Percentiles rank a stretch among this genome's conserved stretches.
phyloP scores from a whole-genome alignment of 2,113 vertebrate genomes.

The Pygoscelis adeliae region DNA sequence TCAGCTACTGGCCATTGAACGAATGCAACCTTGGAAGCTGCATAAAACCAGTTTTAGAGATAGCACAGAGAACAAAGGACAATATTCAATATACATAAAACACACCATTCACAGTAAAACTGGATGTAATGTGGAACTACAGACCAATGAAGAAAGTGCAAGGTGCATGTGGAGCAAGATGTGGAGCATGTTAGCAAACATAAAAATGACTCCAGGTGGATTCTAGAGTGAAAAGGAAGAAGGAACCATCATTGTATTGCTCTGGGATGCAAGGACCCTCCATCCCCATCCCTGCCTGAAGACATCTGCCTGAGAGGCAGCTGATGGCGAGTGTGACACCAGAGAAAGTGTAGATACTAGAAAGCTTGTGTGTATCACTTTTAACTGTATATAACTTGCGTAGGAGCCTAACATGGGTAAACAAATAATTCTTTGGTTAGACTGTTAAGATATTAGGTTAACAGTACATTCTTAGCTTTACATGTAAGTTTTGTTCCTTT shows the following conservation, averaged over 20 bases:
- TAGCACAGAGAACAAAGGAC: not conserved
- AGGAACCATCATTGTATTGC: not conserved
- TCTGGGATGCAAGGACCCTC: not conserved
- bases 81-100: not conserved
- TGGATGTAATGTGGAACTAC: not conserved
- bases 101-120: not conserved
- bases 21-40: not conserved
- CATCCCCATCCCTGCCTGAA: too few species aligned
- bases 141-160: not conserved
- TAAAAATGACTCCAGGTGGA: not conserved
- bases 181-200: not conserved
- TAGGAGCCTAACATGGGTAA: not conserved
- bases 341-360: not conserved
- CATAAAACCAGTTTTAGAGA: not conserved
- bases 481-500: not conserved
- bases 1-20: not conserved
- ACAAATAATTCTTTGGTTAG: not conserved
- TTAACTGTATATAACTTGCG: not conserved
- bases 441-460: not conserved
- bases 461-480: not conserved
- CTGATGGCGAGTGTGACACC: not conserved
- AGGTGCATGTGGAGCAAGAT: not conserved
- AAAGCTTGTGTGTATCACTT: not conserved
- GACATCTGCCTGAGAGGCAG: not conserved
- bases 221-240: not conserved